Conservation (phyloP, 2,888 invertebrate species). For the Thera obeliscata region DNA sequence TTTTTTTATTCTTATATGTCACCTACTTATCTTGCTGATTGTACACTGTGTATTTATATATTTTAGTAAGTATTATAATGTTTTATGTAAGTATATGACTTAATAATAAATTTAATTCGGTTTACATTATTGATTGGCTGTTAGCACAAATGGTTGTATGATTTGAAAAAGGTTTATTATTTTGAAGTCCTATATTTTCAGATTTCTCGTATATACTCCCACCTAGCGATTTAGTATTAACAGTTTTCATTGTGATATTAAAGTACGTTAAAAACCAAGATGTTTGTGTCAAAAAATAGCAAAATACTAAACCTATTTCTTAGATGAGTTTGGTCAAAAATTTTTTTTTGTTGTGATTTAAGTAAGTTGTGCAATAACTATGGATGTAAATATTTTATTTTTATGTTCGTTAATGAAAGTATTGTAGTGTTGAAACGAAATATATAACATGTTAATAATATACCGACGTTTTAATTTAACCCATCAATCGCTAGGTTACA, state of each 20-base stretch:
- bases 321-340: constrained; percentile 8
- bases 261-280: constrained; percentile 7
- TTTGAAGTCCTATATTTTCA: constrained; percentile 16
- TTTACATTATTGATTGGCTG: constrained; percentile 12
- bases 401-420: constrained; percentile 61
- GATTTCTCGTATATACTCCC: constrained; percentile 8
- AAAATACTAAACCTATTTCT: constrained; percentile 14
- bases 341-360: constrained; percentile 65
- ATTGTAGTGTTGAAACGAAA: constrained; percentile 72
- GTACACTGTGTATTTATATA: neutral
- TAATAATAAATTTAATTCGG: neutral
- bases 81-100: neutral
- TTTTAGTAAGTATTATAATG: neutral
- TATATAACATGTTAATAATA: constrained; percentile 74
- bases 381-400: constrained; percentile 65
- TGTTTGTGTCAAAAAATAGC: constrained; percentile 17
- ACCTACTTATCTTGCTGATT: neutral
- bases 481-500: no score
- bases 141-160: constrained; percentile 26
- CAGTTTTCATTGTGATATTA: constrained; percentile 22
- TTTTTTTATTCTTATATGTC: neutral
- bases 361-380: constrained; percentile 68
- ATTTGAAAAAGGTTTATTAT: constrained; percentile 20
- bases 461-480: constrained; percentile 16
- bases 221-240: constrained; percentile 12